Conservation (phyloP, 2,113 vertebrate species). For the Saguinus midas region DNA sequence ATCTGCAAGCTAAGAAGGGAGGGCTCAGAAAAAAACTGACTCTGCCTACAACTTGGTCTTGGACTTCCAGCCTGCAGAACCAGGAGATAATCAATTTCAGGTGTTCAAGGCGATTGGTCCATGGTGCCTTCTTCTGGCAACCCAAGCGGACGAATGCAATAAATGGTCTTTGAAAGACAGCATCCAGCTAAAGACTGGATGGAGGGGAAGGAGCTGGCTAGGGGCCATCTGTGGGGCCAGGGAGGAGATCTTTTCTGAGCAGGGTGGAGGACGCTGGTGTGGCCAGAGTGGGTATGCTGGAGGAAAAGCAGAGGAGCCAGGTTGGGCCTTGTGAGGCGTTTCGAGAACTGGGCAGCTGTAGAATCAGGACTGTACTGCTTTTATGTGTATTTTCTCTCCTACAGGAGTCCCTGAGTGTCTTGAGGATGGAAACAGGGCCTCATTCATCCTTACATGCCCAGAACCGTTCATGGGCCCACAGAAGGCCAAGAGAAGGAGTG, state of each 20-base stretch:
- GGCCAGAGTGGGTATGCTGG: accelerated
- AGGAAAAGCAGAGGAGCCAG: background rate
- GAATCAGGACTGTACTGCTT: accelerated
- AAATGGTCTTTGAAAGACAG: too few relatives aligned
- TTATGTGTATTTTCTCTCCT: accelerated
- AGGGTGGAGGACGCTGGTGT: accelerated
- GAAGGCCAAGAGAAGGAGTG: background rate
- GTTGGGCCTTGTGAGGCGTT: accelerated
- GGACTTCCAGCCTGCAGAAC: background rate
- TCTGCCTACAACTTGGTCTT: background rate
- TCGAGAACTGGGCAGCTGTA: background rate
- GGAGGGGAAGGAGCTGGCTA: background rate
- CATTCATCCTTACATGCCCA: background rate
- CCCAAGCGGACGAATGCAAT: background rate
- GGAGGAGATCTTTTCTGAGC: background rate
- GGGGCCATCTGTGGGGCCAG: accelerated
- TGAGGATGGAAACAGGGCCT: background rate
- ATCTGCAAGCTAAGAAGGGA: too few relatives aligned
- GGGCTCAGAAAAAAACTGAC: background rate
- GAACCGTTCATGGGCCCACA: accelerated
- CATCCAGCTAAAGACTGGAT: background rate
- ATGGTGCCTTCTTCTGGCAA: background rate
- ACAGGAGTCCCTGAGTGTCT: background rate
- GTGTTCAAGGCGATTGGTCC: background rate
- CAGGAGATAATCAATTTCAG: too few relatives aligned